Evolutionary conservation across 2,113 vertebrate species (phyloP).

Genomic region (Cisticola juncidis): DNA sequence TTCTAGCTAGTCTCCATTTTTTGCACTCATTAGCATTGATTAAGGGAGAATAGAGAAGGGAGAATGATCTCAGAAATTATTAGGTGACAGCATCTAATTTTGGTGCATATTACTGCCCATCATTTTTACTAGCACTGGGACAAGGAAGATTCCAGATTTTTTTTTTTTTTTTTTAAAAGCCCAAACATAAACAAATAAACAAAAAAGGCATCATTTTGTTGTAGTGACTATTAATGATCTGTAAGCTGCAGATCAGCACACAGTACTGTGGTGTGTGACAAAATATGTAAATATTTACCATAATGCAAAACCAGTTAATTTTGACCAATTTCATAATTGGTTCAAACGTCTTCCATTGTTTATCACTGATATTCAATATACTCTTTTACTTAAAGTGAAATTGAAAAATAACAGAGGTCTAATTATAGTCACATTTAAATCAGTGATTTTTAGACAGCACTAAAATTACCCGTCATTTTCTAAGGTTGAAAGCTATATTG

Average conservation of each 20-base stretch:
- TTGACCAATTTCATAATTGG: background rate
- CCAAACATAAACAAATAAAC: background rate
- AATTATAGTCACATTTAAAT: background rate
- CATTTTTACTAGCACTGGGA: background rate
- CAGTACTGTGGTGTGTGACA: background rate
- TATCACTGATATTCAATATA: background rate
- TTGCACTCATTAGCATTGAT: background rate
- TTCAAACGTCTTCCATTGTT: background rate
- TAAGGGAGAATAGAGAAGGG: background rate
- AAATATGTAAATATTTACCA: background rate
- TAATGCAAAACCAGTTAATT: background rate
- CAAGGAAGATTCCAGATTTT: background rate
- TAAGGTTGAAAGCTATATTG: background rate
- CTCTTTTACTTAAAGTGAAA: background rate
- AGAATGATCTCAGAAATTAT: background rate
- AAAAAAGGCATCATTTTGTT: background rate
- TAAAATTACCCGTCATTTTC: constrained; percentile 6
- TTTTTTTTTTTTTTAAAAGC: background rate
- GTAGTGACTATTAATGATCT: background rate
- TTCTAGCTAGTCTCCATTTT: background rate
- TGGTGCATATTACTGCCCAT: background rate
- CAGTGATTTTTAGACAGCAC: background rate
- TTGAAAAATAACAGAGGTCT: background rate
- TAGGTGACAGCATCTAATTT: background rate
- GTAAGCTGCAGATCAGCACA: background rate